Evolutionary conservation across 2,797 vertebrate species (phyloP), one percentile per base, ranked within the genome.

Genomic region (Hydrocynus forskahlii): DNA sequence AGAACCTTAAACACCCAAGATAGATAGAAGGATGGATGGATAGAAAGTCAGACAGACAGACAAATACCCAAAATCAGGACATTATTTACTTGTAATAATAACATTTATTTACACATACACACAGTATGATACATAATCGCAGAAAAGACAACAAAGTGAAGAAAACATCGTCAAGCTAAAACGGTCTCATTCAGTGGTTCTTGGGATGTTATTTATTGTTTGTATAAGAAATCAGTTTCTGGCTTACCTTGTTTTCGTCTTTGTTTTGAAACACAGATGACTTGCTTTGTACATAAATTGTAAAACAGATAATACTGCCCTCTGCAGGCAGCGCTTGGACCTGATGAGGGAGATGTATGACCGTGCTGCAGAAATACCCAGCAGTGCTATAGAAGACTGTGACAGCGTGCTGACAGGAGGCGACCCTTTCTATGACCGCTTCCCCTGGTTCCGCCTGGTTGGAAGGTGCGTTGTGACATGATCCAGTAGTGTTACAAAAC

Each of bases 261-360:
- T 55, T 55, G 55, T 57, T n/a, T 57, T n/a, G 54, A 21, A 25
- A 59, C 4, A 12, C 16, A 14, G 1, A 21, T 57, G 21, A 2
- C 45, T 29, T 7, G 10, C 6, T 19, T 1, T 48, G 45, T 10
- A 38, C 29, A 5, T 16, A 50, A 78, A 48, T 72, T 12, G 23
- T 59, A 23, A 71, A 7, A 17, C 81, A 64, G 62, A 21, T 79
- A 72, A 50, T 86, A 59, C 14, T 76, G 76, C 75, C 86, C 86
- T 77, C 84, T 82, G 71, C 92, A 99, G 98, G 88, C 98, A 98
- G 82, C 95, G 98, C 66, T 93, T 99, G 69, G 96, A 98, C 81
- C 92, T 97, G 86, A 99, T 99, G 98, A 94, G 98, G 0, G 97
- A 99, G 88, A 99, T 99, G 97, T 99, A 99, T 0, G 97, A 99